A percentile compares a stretch with the other conserved stretches of the same genome.
These are phyloP conservation scores for Mungos mungo DNA, from an alignment of 2,113 vertebrate genomes.

Conservation along the genomic window DNA sequence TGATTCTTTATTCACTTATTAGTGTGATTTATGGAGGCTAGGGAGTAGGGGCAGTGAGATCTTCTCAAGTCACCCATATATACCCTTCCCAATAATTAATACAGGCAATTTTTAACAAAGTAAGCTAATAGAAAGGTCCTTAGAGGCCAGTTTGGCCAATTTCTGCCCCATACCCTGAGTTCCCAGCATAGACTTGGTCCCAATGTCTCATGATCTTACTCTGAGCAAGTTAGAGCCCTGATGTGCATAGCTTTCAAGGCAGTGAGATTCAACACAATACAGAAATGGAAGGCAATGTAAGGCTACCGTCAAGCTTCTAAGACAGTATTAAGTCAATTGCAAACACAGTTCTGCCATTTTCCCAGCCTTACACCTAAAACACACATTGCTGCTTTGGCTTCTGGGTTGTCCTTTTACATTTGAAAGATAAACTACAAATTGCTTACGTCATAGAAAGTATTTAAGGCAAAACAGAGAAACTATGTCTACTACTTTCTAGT, in stretches of 20 bases:
- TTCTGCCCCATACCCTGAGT: neutral
- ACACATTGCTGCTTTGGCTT: neutral
- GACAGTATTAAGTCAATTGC: too few species aligned
- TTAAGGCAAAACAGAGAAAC: neutral
- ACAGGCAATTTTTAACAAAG: neutral
- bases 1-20: neutral
- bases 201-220: neutral
- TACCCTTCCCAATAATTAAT: neutral
- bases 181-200: neutral
- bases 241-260: neutral
- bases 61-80: neutral
- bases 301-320: neutral
- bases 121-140: neutral
- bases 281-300: neutral
- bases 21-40: neutral
- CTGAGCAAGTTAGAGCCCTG: neutral
- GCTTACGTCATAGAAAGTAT: neutral
- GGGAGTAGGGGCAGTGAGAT: neutral
- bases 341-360: neutral
- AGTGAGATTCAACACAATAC: neutral
- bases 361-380: neutral
- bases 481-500: neutral
- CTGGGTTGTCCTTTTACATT: neutral
- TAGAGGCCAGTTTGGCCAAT: neutral
- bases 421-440: slow-evolving; percentile 25